Evolutionary conservation across 1,140 invertebrate species (phyloP).

Genomic region (Pseudoatta argentina): DNA sequence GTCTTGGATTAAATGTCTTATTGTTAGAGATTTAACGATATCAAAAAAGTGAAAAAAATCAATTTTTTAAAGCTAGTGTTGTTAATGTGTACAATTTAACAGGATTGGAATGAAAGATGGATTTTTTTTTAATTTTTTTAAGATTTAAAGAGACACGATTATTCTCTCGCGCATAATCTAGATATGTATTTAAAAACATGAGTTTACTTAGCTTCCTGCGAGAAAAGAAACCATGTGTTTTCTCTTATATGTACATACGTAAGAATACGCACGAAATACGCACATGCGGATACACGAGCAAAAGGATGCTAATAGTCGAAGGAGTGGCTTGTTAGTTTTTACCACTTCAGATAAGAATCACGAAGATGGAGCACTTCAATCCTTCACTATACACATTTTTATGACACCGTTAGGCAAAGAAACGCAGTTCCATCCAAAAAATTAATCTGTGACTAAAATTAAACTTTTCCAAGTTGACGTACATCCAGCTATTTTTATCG

Average conservation of each 20-base stretch:
- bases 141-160: background rate
- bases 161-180: conserved; percentile 4
- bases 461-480: conserved; percentile 3
- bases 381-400: background rate
- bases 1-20: background rate
- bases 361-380: background rate
- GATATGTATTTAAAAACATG: conserved; percentile 19
- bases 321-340: conserved; percentile 59
- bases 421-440: conserved; percentile 1
- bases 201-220: background rate
- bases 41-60: background rate
- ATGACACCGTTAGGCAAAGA: background rate
- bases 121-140: background rate
- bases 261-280: conserved; percentile 31
- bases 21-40: background rate
- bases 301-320: conserved; percentile 51
- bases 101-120: background rate
- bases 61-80: background rate
- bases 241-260: conserved; percentile 26
- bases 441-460: background rate
- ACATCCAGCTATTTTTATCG: conserved; percentile 16
- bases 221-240: background rate
- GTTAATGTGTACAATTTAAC: background rate
- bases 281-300: conserved; percentile 44
- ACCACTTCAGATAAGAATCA: conserved; percentile 34